Conservation (phyloP, 2,113 vertebrate genomes). For the Pristiophorus japonicus region DNA sequence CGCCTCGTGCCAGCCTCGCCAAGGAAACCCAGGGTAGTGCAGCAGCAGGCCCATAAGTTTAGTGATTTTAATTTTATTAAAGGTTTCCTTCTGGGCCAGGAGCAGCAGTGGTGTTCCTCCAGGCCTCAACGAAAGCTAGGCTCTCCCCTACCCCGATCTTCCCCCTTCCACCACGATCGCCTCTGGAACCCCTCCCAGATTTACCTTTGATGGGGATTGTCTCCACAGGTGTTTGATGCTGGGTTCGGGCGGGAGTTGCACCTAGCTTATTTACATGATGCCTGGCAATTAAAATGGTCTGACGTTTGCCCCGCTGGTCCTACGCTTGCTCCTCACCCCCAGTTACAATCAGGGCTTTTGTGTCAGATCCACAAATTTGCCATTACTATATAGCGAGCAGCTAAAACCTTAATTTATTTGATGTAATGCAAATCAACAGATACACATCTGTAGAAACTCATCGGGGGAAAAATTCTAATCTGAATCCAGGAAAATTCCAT, state of each 20-base stretch:
- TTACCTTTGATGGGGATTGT: background rate
- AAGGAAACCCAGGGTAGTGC: background rate
- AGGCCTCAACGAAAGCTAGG: background rate
- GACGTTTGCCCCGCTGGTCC: background rate
- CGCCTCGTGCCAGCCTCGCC: background rate
- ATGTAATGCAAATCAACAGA: background rate
- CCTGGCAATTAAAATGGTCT: background rate
- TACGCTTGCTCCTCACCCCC: background rate
- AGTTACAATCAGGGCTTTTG: background rate
- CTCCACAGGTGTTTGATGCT: background rate
- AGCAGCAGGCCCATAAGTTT: background rate
- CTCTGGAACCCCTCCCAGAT: background rate
- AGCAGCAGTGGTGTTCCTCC: background rate
- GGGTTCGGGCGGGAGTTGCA: background rate
- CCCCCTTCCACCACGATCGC: background rate
- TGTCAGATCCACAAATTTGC: background rate
- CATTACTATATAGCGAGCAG: background rate
- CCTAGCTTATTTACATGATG: background rate
- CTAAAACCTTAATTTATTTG: background rate
- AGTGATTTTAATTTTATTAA: background rate
- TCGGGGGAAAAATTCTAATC: background rate
- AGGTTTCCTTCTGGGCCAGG: background rate
- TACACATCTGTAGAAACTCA: background rate
- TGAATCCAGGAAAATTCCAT: background rate
- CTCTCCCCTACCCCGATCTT: background rate